phyloP scores from a whole-genome alignment of 2,797 vertebrate species.

The Coregonus ussuriensis region DNA sequence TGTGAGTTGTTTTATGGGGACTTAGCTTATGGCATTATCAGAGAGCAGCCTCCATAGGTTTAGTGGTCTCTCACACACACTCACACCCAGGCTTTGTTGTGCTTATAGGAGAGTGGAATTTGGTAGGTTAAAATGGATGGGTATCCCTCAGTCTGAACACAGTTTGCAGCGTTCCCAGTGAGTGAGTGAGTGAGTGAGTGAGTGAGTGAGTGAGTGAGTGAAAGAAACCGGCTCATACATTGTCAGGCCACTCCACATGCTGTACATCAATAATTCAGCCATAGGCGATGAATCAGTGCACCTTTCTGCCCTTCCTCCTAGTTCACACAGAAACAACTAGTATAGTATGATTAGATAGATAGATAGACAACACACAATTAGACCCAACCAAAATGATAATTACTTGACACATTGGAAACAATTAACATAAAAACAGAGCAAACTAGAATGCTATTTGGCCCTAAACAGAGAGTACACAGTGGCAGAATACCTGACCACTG shows the following conservation, averaged over 20 bases:
- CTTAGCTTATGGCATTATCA: too few relatives aligned
- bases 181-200: too few relatives aligned
- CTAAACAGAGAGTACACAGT: too few relatives aligned
- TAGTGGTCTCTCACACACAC: not conserved
- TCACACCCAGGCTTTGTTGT: too few relatives aligned
- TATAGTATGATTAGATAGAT: too few relatives aligned
- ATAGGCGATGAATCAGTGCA: constrained; percentile 18
- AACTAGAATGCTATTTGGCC: too few relatives aligned
- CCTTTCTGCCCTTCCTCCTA: constrained; percentile 4
- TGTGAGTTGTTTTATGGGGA: not conserved
- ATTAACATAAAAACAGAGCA: too few relatives aligned
- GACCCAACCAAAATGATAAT: not conserved
- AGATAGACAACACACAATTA: not conserved
- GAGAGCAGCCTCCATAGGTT: not conserved
- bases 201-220: too few relatives aligned
- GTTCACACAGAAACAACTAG: constrained; percentile 22
- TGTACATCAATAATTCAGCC: constrained; percentile 33
- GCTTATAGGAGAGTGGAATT: too few relatives aligned
- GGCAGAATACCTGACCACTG: too few relatives aligned
- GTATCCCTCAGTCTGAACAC: not conserved
- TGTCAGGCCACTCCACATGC: constrained; percentile 8
- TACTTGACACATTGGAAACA: too few relatives aligned
- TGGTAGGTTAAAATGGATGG: too few relatives aligned
- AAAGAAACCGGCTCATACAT: not conserved
- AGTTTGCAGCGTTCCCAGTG: not conserved